A percentile compares a stretch with the other conserved stretches of the same genome.
These are phyloP conservation scores for Drosophila carrolli DNA, from an alignment of 1,140 invertebrate genomes.

Conservation along the genomic window DNA sequence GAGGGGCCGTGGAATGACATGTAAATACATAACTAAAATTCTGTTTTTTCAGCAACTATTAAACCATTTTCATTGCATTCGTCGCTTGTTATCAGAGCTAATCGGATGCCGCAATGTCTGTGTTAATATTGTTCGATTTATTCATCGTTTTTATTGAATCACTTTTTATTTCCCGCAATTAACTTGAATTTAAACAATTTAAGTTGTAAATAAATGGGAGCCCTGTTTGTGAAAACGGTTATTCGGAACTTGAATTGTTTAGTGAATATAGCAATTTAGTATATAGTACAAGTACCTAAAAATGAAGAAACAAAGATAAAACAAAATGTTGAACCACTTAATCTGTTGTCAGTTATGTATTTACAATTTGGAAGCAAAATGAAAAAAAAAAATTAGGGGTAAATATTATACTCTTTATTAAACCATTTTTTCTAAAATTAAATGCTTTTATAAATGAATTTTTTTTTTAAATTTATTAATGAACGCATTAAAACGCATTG, in stretches of 20 bases:
- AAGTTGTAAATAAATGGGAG: not conserved
- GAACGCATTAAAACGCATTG: constrained; percentile 12
- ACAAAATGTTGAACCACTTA: too few relatives aligned
- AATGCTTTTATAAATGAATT: too few relatives aligned
- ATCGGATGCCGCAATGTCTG: constrained; percentile 27
- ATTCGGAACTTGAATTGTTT: too few relatives aligned
- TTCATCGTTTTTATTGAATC: constrained; percentile 9
- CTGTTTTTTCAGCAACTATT: constrained; percentile 25
- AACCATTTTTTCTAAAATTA: too few relatives aligned
- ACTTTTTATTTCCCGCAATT: not conserved
- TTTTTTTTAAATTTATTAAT: not conserved
- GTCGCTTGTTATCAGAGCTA: constrained; percentile 27
- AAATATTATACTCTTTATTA: too few relatives aligned
- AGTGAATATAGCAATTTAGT: too few relatives aligned
- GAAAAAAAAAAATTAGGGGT: too few relatives aligned
- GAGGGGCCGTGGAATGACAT: constrained; percentile 1
- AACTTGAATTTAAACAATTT: not conserved
- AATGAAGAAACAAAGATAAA: too few relatives aligned
- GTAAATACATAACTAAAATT: constrained; percentile 54
- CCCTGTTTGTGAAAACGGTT: too few relatives aligned
- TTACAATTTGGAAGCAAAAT: too few relatives aligned
- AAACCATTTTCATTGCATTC: constrained; percentile 22
- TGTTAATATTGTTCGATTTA: constrained; percentile 2
- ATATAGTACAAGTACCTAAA: too few relatives aligned
- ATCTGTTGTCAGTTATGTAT: too few relatives aligned